Percentiles rank a stretch among this genome's conserved stretches.
These are phyloP conservation scores for Romanogobio albipinnatus DNA, from an alignment of 2,113 vertebrate species.

Conservation along the genomic window DNA sequence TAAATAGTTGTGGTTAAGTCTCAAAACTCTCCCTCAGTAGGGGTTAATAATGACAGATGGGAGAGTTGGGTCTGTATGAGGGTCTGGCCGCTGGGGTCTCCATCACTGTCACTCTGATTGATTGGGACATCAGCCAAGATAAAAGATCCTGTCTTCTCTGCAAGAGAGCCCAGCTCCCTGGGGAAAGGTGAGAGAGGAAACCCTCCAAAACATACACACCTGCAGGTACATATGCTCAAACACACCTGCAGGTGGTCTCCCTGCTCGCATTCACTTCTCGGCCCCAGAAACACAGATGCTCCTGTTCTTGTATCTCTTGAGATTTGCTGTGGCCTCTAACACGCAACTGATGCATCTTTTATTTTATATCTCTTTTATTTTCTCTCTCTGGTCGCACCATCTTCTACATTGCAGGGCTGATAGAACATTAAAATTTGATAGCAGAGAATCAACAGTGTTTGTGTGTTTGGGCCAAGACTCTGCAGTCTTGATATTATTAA, in stretches of 20 bases:
- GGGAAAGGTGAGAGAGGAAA: slow-evolving; percentile 50
- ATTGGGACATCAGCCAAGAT: slow-evolving; percentile 75
- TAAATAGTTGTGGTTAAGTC: slow-evolving; percentile 40
- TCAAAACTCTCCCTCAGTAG: slow-evolving; percentile 52
- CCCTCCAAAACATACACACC: slow-evolving; percentile 48
- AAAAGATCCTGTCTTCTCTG: slow-evolving; percentile 72
- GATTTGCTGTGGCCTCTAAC: slow-evolving; percentile 23
- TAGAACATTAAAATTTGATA: slow-evolving; percentile 53
- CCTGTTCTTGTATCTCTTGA: slow-evolving; percentile 5
- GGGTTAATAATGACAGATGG: slow-evolving; percentile 62
- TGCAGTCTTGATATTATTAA: slow-evolving; percentile 50
- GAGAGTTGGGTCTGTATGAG: slow-evolving; percentile 34
- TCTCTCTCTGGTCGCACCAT: slow-evolving; percentile 19
- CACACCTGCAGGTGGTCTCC: slow-evolving; percentile 46
- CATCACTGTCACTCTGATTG: slow-evolving; percentile 74
- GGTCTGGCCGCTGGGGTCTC: slow-evolving; percentile 62
- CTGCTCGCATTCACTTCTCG: neutral
- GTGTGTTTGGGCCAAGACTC: slow-evolving; percentile 39
- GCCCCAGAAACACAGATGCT: slow-evolving; percentile 40
- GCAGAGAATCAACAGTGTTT: slow-evolving; percentile 20
- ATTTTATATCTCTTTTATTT: neutral
- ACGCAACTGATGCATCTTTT: slow-evolving; percentile 4
- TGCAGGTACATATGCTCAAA: slow-evolving; percentile 46
- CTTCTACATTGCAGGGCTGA: slow-evolving; percentile 35
- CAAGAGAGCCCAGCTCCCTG: slow-evolving; percentile 36